These are phyloP conservation scores for Microcebus griseorufus DNA, from an alignment of 2,113 vertebrate genomes.

Conservation along the genomic window DNA sequence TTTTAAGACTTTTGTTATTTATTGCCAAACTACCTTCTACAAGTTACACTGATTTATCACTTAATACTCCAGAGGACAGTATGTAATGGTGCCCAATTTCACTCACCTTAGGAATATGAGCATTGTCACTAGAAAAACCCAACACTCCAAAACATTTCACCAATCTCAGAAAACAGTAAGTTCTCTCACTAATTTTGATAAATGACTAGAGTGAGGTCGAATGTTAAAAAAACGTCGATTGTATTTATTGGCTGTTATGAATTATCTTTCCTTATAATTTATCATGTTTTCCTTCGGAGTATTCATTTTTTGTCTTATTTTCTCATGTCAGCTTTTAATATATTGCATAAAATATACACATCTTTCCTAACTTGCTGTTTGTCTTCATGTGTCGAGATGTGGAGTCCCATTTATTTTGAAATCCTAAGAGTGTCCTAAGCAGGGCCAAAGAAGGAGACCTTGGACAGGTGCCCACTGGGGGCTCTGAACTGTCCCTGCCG, in stretches of 20 bases:
- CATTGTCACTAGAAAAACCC: background rate
- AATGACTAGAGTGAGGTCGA: background rate
- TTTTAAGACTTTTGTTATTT: background rate
- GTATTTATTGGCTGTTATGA: background rate
- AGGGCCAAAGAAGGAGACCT: background rate
- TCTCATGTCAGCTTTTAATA: background rate
- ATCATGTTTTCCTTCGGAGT: background rate
- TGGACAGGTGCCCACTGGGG: background rate
- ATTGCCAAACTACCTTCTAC: background rate
- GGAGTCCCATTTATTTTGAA: background rate
- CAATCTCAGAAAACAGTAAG: background rate
- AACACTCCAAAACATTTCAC: background rate
- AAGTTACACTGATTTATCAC: background rate
- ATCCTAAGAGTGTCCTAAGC: background rate
- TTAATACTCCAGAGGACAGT: background rate
- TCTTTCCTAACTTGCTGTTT: background rate
- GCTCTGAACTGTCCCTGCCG: background rate
- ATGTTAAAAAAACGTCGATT: background rate
- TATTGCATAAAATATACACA: background rate
- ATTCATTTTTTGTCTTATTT: background rate
- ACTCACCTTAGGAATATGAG: background rate
- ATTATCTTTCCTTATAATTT: background rate
- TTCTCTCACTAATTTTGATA: background rate
- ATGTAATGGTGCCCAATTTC: rapidly evolving
- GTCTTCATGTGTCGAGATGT: background rate